Evolutionary conservation across 2,888 invertebrate species (phyloP).

Genomic region (Syritta pipiens): DNA sequence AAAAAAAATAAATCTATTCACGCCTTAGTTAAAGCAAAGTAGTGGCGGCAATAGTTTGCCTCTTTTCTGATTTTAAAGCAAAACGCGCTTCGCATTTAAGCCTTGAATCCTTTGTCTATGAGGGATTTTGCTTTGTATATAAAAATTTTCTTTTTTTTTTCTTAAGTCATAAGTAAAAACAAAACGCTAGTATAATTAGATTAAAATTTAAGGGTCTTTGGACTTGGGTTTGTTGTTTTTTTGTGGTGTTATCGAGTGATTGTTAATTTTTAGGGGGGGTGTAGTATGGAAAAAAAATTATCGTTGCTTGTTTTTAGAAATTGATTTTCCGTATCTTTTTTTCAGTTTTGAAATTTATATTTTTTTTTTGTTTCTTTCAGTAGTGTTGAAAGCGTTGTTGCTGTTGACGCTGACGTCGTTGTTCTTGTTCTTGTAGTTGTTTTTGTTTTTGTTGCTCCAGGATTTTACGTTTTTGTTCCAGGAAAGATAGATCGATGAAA

Average conservation of each 20-base stretch:
- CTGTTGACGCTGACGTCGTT: constrained; percentile 76
- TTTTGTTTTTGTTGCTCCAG: constrained; percentile 82
- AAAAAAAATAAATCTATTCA: constrained; percentile 13
- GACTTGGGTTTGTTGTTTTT: constrained; percentile 1
- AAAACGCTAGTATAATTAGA: constrained; percentile 50
- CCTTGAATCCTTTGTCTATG: constrained; percentile 10
- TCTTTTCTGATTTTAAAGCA: constrained; percentile 10
- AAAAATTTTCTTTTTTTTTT: not conserved
- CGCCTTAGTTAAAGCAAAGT: constrained; percentile 43
- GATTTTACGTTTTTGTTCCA: constrained; percentile 85
- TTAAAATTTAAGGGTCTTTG: constrained; percentile 12
- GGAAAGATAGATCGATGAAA: constrained; percentile 91
- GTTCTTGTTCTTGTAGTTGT: constrained; percentile 77
- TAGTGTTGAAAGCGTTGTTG: constrained; percentile 79
- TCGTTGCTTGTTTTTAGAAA: constrained; percentile 19
- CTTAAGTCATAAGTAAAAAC: constrained; percentile 26
- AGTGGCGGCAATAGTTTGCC: constrained; percentile 13
- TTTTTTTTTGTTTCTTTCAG: constrained; percentile 67
- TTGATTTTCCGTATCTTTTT: constrained; percentile 9
- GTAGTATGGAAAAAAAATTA: constrained; percentile 17
- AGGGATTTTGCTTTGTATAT: not conserved
- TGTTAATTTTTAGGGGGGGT: constrained; percentile 38
- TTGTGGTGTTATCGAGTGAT: constrained; percentile 43
- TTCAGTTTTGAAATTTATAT: constrained; percentile 25
- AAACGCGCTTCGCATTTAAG: constrained; percentile 34